A percentile compares a stretch with the other conserved stretches of the same genome.
Evolutionary conservation across 2,113 vertebrate genomes (phyloP).

Genomic region (Zosterops lateralis): DNA sequence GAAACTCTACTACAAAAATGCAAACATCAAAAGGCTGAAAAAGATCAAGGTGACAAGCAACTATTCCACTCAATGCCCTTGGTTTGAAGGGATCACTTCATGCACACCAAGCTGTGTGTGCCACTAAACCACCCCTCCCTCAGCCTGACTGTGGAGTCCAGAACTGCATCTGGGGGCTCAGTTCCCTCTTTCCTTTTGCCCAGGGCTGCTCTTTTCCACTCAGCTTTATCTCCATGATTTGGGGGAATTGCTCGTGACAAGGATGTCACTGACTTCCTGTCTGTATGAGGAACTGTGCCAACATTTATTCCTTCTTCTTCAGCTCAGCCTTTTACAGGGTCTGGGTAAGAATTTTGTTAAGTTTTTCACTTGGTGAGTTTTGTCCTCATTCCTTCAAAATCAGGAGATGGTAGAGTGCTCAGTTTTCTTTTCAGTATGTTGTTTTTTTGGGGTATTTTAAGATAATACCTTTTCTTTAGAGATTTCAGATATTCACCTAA

Average conservation of each 20-base stretch:
- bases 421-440: neutral
- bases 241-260: neutral
- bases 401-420: neutral
- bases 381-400: neutral
- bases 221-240: rapidly evolving
- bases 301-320: neutral
- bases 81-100: neutral
- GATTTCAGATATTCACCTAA: neutral
- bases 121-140: neutral
- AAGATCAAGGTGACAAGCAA: neutral
- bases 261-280: neutral
- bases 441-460: neutral
- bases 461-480: neutral
- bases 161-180: neutral
- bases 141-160: neutral
- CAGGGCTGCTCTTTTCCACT: neutral
- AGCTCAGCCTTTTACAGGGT: neutral
- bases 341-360: neutral
- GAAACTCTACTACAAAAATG: too few relatives aligned
- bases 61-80: rapidly evolving
- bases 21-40: too few relatives aligned
- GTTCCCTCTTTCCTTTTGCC: neutral
- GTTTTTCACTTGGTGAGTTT: neutral
- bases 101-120: neutral
- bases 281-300: neutral